Evolutionary conservation across 2,113 vertebrate species (phyloP).

Genomic region (Varanus komodoensis): DNA sequence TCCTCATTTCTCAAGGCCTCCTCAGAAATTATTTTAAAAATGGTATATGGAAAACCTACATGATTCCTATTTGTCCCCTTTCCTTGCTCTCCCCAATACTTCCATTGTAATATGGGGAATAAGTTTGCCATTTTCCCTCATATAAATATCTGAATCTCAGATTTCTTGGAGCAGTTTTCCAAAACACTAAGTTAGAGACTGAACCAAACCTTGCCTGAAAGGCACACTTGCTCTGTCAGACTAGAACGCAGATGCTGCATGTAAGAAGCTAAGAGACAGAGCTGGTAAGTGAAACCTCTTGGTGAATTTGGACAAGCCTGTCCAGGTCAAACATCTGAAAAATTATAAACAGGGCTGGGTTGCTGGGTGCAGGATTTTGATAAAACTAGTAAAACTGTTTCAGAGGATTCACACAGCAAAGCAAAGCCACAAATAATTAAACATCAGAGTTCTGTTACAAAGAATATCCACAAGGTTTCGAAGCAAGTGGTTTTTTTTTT

Average conservation of each 20-base stretch:
- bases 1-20: neutral
- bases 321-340: neutral
- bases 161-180: neutral
- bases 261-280: neutral
- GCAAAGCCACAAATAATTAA: neutral
- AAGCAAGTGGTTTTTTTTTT: neutral
- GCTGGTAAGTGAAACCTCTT: too few species aligned
- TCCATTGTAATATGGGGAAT: neutral
- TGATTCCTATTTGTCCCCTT: neutral
- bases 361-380: too few species aligned
- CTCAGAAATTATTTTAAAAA: neutral
- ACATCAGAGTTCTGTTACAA: neutral
- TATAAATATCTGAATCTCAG: neutral
- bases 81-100: neutral
- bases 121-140: neutral
- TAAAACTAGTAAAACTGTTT: neutral
- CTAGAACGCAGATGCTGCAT: neutral
- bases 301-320: neutral
- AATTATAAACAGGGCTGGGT: neutral
- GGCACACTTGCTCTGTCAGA: too few species aligned
- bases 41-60: neutral
- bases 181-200: neutral
- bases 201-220: neutral
- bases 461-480: neutral
- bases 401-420: neutral